Evolutionary conservation across 92 coral and sea anemone species (phyloP).

Genomic region (Zoanthus sansibaricus): DNA sequence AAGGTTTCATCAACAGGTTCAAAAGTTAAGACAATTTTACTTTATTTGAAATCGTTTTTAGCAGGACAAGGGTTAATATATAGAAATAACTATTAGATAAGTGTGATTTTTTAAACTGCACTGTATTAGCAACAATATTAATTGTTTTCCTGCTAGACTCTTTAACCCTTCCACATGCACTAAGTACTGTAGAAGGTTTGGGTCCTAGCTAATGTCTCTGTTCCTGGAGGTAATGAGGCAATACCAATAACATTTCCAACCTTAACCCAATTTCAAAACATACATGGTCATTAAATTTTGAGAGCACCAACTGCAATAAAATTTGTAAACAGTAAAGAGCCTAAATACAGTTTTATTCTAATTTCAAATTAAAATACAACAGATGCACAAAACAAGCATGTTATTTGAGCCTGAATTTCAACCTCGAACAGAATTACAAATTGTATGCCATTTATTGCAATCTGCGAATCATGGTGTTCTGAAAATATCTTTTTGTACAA

Average conservation of each 20-base stretch:
- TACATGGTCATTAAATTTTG: too few relatives aligned
- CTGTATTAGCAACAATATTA: too few relatives aligned
- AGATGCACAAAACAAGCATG: conserved; percentile 4
- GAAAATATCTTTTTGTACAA: neutral
- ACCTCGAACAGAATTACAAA: neutral
- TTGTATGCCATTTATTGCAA: neutral
- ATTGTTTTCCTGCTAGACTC: too few relatives aligned
- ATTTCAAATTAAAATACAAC: neutral
- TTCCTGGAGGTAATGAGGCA: conserved; percentile 28
- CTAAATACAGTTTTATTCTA: neutral
- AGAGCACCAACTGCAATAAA: neutral
- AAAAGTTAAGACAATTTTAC: too few relatives aligned
- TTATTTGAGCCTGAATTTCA: neutral
- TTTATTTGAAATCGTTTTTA: too few relatives aligned
- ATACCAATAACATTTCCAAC: neutral
- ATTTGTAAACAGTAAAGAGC: neutral
- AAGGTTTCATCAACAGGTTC: too few relatives aligned
- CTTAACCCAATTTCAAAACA: neutral
- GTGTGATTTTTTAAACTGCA: too few relatives aligned
- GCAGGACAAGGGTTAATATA: too few relatives aligned
- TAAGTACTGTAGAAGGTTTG: conserved; percentile 6
- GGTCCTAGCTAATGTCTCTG: conserved; percentile 6
- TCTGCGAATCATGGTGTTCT: neutral
- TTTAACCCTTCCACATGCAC: too few relatives aligned
- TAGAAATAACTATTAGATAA: too few relatives aligned